Evolutionary conservation across 2,888 invertebrate genomes (phyloP), one percentile per base, ranked within the genome.

Genomic region (Cheilosia variabilis): DNA sequence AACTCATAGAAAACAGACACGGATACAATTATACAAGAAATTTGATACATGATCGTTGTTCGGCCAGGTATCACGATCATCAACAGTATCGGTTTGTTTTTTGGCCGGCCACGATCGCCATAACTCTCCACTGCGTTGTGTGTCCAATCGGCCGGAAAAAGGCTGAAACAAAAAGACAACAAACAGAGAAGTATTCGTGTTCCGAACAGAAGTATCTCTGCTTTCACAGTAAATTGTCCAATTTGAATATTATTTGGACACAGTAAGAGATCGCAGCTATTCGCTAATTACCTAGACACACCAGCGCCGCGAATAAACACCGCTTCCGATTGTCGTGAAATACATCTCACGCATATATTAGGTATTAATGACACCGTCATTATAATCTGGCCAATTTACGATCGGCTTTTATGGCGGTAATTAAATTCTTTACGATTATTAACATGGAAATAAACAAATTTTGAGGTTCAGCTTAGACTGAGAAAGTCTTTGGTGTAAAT

Each of bases 391-490:
- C 27, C 27, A 58, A 66, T 75, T 75, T 75, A 47, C n/a, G 58
- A 75, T 43, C 37, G 41, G 27, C 37, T 37, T 65, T 75, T 37
- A 75, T 65, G 47, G 24, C 17, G 17, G 50, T 27, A 57, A 75
- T 75, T 66, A 57, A 75, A 66, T 75, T 58, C 62, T 65, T 31
- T 63, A 47, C 22, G 73, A 47, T 57, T 63, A 73, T 63, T 73
- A 63, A 47, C 34, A 19, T 37, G 34, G 37, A 55, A 73, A 63
- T 53, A 62, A 43, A 53, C 2, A 62, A 55, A 53, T 19, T 9
- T 37, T 27, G 27, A 15, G 19, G 31, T 31, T 55, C 52, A 7
- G 41, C 52, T 50, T 31, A 31, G 10, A 22, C n/a, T 41, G 52
- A 24, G 37, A 43, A 53, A 47, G 47, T 19, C 3, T 37, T 10